phyloP scores from a whole-genome alignment of 92 coral and sea anemone species.

The Actinostola sp. region DNA sequence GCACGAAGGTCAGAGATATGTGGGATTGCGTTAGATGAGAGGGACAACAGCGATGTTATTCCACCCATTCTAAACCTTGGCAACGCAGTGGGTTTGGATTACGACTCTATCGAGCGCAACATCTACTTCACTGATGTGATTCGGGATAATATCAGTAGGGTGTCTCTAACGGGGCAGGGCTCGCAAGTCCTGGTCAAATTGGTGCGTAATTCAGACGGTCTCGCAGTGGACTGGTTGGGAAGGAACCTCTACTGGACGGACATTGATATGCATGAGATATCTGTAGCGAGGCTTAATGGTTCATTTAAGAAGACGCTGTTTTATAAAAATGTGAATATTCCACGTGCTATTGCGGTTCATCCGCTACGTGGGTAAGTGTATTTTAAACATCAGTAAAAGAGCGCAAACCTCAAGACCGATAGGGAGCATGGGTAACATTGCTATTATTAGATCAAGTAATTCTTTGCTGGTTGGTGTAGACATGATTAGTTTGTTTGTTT shows the following conservation, averaged over 20 bases:
- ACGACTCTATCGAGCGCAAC: conserved; percentile 67
- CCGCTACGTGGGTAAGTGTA: conserved; percentile 81
- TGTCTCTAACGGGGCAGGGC: conserved; percentile 59
- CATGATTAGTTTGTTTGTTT: no score
- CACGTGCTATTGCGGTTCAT: conserved; percentile 84
- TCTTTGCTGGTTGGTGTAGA: no score
- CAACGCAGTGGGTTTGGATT: conserved; percentile 83
- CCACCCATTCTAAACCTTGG: conserved; percentile 74
- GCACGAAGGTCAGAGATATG: conserved; percentile 74
- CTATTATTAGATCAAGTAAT: no score
- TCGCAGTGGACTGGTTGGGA: conserved; percentile 97
- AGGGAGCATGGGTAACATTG: no score
- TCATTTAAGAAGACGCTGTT: conserved; percentile 75
- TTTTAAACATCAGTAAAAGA: no score
- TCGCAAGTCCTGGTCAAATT: conserved; percentile 58
- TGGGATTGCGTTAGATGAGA: conserved; percentile 68
- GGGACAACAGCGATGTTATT: conserved; percentile 59
- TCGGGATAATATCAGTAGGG: conserved; percentile 73
- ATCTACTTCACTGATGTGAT: conserved; percentile 76
- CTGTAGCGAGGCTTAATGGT: conserved; percentile 87
- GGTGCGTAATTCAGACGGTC: conserved; percentile 69
- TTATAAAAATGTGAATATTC: conserved; percentile 49
- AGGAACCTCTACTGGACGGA: conserved; percentile 96
- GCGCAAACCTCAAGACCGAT: no score
- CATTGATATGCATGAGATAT: conserved; percentile 58